phyloP scores from a whole-genome alignment of 1,140 invertebrate species.

The Drosophila cardini region DNA sequence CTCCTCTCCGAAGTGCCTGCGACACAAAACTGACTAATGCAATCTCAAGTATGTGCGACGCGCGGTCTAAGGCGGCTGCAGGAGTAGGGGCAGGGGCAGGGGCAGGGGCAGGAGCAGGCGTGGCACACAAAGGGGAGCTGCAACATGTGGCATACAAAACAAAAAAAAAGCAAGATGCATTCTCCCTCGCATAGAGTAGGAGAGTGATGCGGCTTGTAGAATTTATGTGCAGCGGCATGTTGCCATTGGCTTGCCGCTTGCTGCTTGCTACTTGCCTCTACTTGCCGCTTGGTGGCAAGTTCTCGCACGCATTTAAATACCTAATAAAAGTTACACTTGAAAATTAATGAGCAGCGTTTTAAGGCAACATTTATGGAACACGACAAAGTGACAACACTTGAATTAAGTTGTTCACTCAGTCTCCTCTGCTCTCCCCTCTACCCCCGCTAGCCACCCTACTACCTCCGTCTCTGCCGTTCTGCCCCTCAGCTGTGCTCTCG shows the following conservation, averaged over 20 bases:
- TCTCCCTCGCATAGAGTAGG: conserved; percentile 24
- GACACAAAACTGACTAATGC: conserved; percentile 73
- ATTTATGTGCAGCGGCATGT: conserved; percentile 78
- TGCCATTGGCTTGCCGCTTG: conserved; percentile 72
- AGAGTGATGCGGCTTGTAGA: conserved; percentile 52
- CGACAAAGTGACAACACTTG: conserved; percentile 82
- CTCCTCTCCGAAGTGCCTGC: conserved; percentile 38
- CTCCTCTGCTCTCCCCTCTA: background rate
- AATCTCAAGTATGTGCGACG: conserved; percentile 81
- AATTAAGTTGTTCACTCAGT: conserved; percentile 71
- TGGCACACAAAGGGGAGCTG: conserved; percentile 33
- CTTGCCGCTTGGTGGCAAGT: conserved; percentile 68
- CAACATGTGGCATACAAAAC: conserved; percentile 70
- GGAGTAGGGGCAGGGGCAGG: background rate
- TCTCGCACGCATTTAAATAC: conserved; percentile 81
- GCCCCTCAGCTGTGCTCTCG: background rate
- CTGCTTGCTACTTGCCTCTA: conserved; percentile 24
- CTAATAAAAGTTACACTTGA: conserved; percentile 84
- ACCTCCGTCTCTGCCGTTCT: background rate
- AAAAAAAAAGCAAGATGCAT: conserved; percentile 19
- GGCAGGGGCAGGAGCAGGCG: background rate
- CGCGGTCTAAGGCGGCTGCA: conserved; percentile 39
- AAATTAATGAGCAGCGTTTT: conserved; percentile 82
- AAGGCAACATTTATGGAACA: conserved; percentile 71
- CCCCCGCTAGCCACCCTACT: too few relatives aligned